Percentiles rank a stretch among this genome's conserved stretches.
Conservation (phyloP, 2,797 vertebrate genomes). For the Neostethus bicornis region DNA sequence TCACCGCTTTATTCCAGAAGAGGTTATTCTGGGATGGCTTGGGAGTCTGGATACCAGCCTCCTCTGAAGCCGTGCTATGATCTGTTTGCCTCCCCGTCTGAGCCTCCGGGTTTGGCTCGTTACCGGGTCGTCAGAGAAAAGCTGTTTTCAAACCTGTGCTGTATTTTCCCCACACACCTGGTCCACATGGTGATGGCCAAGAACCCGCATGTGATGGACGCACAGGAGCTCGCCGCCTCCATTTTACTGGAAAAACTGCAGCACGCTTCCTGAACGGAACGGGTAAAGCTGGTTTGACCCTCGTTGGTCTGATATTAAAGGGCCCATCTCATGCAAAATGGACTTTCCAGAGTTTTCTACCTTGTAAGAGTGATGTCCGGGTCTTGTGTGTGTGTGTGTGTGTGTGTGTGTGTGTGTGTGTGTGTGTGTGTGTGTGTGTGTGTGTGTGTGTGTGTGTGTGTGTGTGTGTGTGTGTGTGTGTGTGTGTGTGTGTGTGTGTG, state of each 20-base stretch:
- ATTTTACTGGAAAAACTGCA: constrained; percentile 93
- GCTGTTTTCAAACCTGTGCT: constrained; percentile 90
- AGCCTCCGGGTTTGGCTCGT: constrained; percentile 71
- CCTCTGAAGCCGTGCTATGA: constrained; percentile 85
- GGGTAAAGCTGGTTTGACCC: constrained; percentile 4
- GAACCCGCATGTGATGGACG: constrained; percentile 89
- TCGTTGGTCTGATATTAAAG: constrained; percentile 4
- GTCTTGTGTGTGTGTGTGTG: no score
- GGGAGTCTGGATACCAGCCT: constrained; percentile 85
- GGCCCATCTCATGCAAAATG: constrained; percentile 3
- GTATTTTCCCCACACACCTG: constrained; percentile 92
- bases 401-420: no score
- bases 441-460: no score
- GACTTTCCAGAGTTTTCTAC: no score
- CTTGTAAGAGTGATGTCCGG: no score
- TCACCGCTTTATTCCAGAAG: constrained; percentile 83
- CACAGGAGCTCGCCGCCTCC: constrained; percentile 94
- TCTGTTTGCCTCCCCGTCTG: constrained; percentile 84
- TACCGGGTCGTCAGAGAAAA: constrained; percentile 89
- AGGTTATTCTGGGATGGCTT: constrained; percentile 78
- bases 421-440: no score
- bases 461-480: no score
- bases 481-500: no score
- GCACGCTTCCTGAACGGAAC: constrained; percentile 80
- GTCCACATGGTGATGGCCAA: constrained; percentile 92